A percentile compares a stretch with the other conserved stretches of the same genome.
These are phyloP conservation scores for Emydura subglobosa DNA, from an alignment of 2,113 vertebrate species.

Conservation along the genomic window DNA sequence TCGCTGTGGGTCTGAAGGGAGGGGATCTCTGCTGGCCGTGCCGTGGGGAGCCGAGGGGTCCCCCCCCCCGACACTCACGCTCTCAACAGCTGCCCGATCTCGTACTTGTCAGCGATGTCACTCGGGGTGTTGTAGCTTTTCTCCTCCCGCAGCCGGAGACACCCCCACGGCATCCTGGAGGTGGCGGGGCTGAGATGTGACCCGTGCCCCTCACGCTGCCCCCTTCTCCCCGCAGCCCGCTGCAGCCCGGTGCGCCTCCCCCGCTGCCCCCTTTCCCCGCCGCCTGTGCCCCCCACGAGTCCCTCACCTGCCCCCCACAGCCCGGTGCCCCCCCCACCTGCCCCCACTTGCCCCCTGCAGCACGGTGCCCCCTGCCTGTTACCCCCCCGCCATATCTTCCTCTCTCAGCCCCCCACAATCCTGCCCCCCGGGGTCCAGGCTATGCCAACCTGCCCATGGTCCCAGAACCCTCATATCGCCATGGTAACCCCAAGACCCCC, in stretches of 20 bases:
- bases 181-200: background rate
- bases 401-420: background rate
- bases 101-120: conserved; percentile 89
- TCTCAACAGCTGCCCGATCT: conserved; percentile 86
- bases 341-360: background rate
- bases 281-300: too few species aligned
- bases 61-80: conserved; percentile 79
- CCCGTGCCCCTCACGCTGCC: background rate
- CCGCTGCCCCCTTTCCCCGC: background rate
- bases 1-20: too few species aligned
- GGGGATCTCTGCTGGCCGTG: background rate
- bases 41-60: background rate
- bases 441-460: background rate
- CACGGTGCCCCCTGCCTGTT: too few species aligned
- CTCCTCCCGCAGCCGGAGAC: conserved; percentile 87
- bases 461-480: background rate
- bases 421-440: background rate
- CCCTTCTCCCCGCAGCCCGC: background rate
- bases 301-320: too few species aligned
- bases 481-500: background rate
- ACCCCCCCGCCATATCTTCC: too few species aligned
- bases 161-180: conserved; percentile 55
- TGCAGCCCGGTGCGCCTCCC: background rate
- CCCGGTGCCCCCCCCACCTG: too few species aligned
- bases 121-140: conserved; percentile 82